These are phyloP conservation scores for Nemotelus nigrinus DNA, from an alignment of 2,888 invertebrate species.

Conservation along the genomic window DNA sequence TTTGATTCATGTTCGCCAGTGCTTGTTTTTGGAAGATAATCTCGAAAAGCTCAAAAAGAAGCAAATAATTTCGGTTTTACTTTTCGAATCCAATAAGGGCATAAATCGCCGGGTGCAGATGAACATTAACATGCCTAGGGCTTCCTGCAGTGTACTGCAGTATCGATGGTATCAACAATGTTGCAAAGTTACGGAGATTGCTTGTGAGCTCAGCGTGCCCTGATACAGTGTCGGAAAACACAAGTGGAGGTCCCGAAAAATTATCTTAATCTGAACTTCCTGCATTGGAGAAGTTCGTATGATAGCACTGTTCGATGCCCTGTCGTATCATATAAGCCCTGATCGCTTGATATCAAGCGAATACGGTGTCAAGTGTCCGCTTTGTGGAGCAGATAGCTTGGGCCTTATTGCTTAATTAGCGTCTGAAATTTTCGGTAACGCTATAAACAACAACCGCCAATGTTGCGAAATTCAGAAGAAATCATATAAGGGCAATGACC, in stretches of 20 bases:
- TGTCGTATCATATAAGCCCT: background rate
- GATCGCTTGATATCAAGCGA: background rate
- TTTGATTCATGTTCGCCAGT: conserved; percentile 25
- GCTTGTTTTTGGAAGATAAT: conserved; percentile 31
- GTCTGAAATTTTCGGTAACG: conserved; percentile 40
- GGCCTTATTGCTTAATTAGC: conserved; percentile 40
- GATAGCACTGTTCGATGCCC: background rate
- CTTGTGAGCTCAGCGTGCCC: no score
- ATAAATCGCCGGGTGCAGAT: background rate
- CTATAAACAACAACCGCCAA: conserved; percentile 19
- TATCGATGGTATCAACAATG: background rate
- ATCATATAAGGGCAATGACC: conserved; percentile 21
- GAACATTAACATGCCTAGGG: background rate
- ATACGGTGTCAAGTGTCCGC: conserved; percentile 31
- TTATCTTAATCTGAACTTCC: no score
- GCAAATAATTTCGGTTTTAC: conserved; percentile 24
- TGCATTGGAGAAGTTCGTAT: no score
- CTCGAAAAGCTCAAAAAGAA: background rate
- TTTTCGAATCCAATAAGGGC: conserved; percentile 37
- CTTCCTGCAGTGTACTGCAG: background rate
- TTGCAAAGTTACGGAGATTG: no score
- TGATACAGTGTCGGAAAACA: no score
- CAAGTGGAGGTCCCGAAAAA: no score
- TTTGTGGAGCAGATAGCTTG: conserved; percentile 22
- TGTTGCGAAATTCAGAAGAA: conserved; percentile 19